Percentiles rank a stretch among this genome's conserved stretches.
Conservation (phyloP, 2,888 invertebrate species). For the Barypeithes pellucidus region DNA sequence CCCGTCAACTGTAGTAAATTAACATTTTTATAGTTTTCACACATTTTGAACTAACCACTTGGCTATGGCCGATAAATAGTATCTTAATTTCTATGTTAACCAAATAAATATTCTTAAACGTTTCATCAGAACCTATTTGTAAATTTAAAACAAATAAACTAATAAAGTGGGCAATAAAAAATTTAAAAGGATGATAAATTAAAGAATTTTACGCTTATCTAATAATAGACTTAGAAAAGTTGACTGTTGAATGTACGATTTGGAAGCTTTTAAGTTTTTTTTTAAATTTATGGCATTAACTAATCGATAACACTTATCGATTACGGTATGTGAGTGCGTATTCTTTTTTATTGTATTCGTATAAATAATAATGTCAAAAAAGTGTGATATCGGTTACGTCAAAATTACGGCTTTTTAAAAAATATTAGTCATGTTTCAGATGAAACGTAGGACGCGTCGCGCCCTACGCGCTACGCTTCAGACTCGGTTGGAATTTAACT, state of each 20-base stretch:
- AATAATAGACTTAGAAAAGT: conserved; percentile 11
- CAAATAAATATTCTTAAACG: conserved; percentile 17
- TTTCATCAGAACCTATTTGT: conserved; percentile 32
- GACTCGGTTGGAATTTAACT: no score
- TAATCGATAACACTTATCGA: background rate
- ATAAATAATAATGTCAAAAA: no score
- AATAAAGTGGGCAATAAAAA: conserved; percentile 42
- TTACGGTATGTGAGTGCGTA: background rate
- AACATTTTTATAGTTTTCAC: background rate
- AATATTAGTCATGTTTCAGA: no score
- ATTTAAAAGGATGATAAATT: conserved; percentile 30
- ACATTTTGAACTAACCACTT: background rate
- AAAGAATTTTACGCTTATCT: conserved; percentile 12
- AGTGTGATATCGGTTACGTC: no score
- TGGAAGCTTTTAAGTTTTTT: conserved; percentile 3
- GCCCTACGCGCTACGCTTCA: no score
- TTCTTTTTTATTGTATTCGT: background rate
- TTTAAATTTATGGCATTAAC: background rate
- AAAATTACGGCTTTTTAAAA: no score
- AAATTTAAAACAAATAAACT: conserved; percentile 39
- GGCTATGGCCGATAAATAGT: conserved; percentile 1
- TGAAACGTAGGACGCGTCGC: no score
- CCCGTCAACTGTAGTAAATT: background rate
- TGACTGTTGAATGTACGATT: background rate
- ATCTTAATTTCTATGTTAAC: conserved; percentile 22